Base-by-base conservation (phyloP, 64 coral and sea anemone genomes). In the Dendrophyllia cribrosa region DNA sequence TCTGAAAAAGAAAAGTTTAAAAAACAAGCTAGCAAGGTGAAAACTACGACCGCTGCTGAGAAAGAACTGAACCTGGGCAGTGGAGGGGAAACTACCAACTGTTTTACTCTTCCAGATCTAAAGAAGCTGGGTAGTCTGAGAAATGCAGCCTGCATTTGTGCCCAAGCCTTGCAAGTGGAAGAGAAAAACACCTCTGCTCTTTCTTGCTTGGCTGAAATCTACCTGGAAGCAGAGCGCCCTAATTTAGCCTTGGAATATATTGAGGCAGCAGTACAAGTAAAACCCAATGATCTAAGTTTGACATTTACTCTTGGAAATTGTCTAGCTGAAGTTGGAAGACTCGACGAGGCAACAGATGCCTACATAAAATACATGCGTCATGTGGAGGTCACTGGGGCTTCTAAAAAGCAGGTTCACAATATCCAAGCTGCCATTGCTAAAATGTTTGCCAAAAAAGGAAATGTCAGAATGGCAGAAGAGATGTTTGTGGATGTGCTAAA, bases 161-260 rank as follows among this genome's bases (percentile, higher is more conserved):
- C 81, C 50, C 74, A 76, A 55, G 76, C 86, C 24, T 52, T 92
- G 13, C 61, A 75, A 51, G 82, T 77, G 2, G 60, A 92, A 5
- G 82, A 77, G 16, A 86, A 86, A 0, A 92, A 92, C 67, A 64
- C 60, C 0, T 86, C 82, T 14, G 81, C 90, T 3, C 61, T 92
- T 7, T 66, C 86, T 44, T 82, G 81, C 13, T 71, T 92, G 7
- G 90, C 86, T 51, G 90, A 92, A 34, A 92, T 92, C 44, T 92
- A 86, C 49, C 59, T 45, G 3, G 75, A 92, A 53, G 82, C 90
- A 1, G 43, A 22, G 4, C 90, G 90, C 14, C 60, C 90, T 20
- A 50, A 86, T n/a, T 56, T 92, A 4, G 90, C 90, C 12, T 20
- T 86, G 1, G 59, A 86, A 13, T 85, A 92, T 17, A 75, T 85